Evolutionary conservation across 1,140 invertebrate genomes (phyloP).

Genomic region (Trissolcus basalis): DNA sequence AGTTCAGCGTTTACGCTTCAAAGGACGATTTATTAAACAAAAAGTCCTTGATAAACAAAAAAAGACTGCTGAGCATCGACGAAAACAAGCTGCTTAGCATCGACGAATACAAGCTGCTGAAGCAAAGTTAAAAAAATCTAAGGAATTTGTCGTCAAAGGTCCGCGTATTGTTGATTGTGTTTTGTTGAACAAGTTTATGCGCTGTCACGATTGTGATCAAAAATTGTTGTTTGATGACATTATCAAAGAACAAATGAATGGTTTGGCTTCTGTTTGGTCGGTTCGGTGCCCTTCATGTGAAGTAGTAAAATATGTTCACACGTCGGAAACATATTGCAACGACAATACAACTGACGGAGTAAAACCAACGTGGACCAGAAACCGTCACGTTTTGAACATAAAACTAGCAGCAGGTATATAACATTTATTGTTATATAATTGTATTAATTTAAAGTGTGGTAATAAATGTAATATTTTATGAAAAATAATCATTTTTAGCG

Average conservation of each 20-base stretch:
- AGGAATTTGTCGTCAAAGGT: background rate
- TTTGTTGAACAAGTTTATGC: background rate
- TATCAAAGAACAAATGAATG: constrained; percentile 8
- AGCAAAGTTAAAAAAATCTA: background rate
- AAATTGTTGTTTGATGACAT: constrained; percentile 8
- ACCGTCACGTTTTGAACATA: constrained; percentile 16
- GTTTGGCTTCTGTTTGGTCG: constrained; percentile 1
- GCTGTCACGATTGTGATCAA: background rate
- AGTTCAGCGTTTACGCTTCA: too few species aligned
- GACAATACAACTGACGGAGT: background rate
- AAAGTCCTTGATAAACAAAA: background rate
- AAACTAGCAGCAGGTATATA: constrained; percentile 16
- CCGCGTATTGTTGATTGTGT: background rate
- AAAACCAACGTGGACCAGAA: too few species aligned
- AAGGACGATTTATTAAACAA: constrained; percentile 4
- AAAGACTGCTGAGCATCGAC: too few species aligned
- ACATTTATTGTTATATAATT: constrained; percentile 3
- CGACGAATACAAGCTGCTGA: too few species aligned
- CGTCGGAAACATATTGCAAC: constrained; percentile 1
- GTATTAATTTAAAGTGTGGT: background rate
- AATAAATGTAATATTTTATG: background rate
- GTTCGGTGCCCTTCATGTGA: constrained; percentile 3
- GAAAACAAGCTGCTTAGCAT: too few species aligned
- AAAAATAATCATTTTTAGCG: constrained; percentile 8
- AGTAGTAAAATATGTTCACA: constrained; percentile 9